Conservation (phyloP, 2,888 invertebrate species). For the Pachymerium ferrugineum region DNA sequence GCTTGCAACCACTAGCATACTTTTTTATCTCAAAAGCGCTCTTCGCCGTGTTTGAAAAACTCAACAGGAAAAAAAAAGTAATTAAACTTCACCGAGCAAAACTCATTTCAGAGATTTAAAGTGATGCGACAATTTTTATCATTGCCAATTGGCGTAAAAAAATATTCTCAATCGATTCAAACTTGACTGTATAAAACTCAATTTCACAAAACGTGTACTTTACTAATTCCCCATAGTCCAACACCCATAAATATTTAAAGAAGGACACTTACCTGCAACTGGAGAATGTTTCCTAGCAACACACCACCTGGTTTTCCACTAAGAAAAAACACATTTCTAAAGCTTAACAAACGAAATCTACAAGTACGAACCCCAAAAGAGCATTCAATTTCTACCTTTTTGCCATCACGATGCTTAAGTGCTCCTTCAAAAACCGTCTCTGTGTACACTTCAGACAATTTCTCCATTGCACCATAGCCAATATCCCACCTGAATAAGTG, state of each 20-base stretch:
- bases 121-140: no score
- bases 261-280: conserved; percentile 34
- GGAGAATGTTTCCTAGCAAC: conserved; percentile 33
- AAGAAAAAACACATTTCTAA: conserved; percentile 25
- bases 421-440: conserved; percentile 44
- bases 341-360: no score
- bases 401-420: conserved; percentile 46
- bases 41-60: not conserved
- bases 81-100: no score
- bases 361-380: no score
- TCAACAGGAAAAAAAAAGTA: not conserved
- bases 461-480: not conserved
- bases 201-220: no score
- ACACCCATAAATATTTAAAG: not conserved
- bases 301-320: conserved; percentile 36
- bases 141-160: no score
- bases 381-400: no score
- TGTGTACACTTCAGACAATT: not conserved
- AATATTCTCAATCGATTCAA: no score
- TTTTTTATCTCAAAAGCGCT: not conserved
- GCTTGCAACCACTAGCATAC: not conserved
- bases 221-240: no score
- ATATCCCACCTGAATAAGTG: no score
- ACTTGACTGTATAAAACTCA: no score
- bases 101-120: no score